Percentiles rank a stretch among this genome's conserved stretches.
phyloP scores from a whole-genome alignment of 2,113 vertebrate genomes.

The Daphoenositta chrysoptera region DNA sequence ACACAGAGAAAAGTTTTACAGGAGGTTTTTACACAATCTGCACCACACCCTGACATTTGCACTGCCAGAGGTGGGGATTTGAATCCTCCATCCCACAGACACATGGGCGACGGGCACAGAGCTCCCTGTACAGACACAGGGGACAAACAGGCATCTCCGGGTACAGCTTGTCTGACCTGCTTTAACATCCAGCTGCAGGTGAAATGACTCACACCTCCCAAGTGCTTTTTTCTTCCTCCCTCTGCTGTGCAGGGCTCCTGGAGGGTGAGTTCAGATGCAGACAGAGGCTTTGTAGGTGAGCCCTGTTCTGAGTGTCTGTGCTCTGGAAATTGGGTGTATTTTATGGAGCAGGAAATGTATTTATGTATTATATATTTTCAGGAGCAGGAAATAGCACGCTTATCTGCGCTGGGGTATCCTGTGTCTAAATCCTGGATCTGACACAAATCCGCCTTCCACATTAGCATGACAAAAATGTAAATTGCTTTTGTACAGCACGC shows the following conservation, averaged over 20 bases:
- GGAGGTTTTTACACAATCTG: not conserved
- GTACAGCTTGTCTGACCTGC: not conserved
- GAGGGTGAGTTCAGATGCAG: not conserved
- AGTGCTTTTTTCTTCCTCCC: not conserved
- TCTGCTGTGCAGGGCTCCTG: not conserved
- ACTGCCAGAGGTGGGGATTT: not conserved
- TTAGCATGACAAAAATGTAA: not conserved
- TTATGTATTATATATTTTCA: not conserved
- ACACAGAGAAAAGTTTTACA: not conserved
- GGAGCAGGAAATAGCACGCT: not conserved
- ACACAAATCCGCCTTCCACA: not conserved
- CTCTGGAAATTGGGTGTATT: not conserved
- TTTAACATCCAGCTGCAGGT: constrained; percentile 33
- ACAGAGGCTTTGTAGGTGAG: not conserved
- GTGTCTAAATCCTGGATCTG: not conserved
- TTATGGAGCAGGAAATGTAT: not conserved
- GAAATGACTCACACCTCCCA: constrained; percentile 19
- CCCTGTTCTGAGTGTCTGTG: not conserved
- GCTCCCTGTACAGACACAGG: not conserved
- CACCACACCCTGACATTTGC: not conserved
- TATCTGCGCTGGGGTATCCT: rapidly evolving
- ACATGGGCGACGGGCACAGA: not conserved
- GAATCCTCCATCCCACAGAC: not conserved
- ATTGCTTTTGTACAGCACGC: not conserved
- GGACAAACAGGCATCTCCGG: not conserved